phyloP scores from a whole-genome alignment of 2,113 vertebrate genomes.

The Malurus melanocephalus region DNA sequence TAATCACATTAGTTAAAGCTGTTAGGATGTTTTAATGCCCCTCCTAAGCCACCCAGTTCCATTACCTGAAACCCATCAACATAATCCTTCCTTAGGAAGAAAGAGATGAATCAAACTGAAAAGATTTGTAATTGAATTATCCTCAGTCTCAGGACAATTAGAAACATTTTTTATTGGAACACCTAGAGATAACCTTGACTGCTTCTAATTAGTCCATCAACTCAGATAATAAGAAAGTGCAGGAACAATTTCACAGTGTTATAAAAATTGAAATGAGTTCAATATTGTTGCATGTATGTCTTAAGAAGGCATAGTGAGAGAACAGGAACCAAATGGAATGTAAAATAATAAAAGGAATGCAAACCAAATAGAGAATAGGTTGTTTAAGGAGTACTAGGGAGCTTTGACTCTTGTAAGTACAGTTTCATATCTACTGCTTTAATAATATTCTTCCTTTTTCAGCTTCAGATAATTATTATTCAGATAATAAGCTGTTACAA shows the following conservation, averaged over 20 bases:
- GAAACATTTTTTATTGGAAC: conserved; percentile 71
- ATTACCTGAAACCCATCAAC: conserved; percentile 83
- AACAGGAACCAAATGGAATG: not conserved
- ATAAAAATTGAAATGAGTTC: conserved; percentile 65
- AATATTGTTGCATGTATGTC: conserved; percentile 32
- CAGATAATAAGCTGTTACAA: not conserved
- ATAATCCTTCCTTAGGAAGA: conserved; percentile 81
- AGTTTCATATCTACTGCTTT: not conserved
- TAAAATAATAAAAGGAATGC: conserved; percentile 4
- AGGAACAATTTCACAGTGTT: conserved; percentile 50
- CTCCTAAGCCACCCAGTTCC: conserved; percentile 81
- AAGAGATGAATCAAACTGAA: conserved; percentile 77
- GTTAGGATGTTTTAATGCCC: conserved; percentile 81
- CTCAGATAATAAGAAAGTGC: conserved; percentile 68
- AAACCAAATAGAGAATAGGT: not conserved
- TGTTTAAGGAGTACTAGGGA: not conserved
- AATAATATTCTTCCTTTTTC: not conserved
- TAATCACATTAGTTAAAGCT: conserved; percentile 90
- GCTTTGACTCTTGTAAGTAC: not conserved
- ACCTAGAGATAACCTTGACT: conserved; percentile 72
- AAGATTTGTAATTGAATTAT: conserved; percentile 86
- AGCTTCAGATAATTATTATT: not conserved
- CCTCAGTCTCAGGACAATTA: conserved; percentile 80
- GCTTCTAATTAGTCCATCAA: conserved; percentile 69
- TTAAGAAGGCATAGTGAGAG: not conserved